These are phyloP conservation scores for Phengaris arion DNA, from an alignment of 2,888 invertebrate genomes.

Conservation along the genomic window DNA sequence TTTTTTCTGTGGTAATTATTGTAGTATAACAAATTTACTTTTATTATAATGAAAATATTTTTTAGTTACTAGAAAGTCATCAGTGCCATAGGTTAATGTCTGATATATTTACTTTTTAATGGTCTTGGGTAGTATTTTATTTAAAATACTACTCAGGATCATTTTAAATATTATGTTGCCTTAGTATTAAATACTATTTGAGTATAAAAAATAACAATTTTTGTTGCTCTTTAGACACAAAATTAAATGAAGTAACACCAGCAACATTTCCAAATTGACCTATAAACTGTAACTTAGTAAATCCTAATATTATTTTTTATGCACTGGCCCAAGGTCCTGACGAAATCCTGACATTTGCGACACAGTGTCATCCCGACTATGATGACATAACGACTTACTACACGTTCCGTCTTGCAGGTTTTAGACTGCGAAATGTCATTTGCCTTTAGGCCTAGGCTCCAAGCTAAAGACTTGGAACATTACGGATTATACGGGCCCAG, in stretches of 20 bases:
- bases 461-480: not conserved
- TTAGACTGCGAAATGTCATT: not conserved
- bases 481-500: too few species aligned
- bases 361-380: conserved; percentile 14
- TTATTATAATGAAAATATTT: too few species aligned
- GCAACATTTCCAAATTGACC: conserved; percentile 19
- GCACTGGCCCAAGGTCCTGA: conserved; percentile 17
- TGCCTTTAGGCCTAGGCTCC: not conserved
- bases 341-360: conserved; percentile 27
- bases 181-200: too few species aligned
- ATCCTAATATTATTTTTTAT: conserved; percentile 25
- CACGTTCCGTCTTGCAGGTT: conserved; percentile 7
- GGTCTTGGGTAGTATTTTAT: too few species aligned
- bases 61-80: too few species aligned
- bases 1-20: too few species aligned
- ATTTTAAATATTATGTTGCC: too few species aligned
- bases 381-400: not conserved
- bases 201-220: not conserved
- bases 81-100: too few species aligned
- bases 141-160: too few species aligned
- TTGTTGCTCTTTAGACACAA: not conserved
- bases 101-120: too few species aligned
- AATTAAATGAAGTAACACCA: not conserved
- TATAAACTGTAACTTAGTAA: conserved; percentile 19
- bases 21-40: too few species aligned